A percentile compares a stretch with the other conserved stretches of the same genome.
Evolutionary conservation across 2,888 invertebrate species (phyloP).

Genomic region (Oconnorella tubifera): DNA sequence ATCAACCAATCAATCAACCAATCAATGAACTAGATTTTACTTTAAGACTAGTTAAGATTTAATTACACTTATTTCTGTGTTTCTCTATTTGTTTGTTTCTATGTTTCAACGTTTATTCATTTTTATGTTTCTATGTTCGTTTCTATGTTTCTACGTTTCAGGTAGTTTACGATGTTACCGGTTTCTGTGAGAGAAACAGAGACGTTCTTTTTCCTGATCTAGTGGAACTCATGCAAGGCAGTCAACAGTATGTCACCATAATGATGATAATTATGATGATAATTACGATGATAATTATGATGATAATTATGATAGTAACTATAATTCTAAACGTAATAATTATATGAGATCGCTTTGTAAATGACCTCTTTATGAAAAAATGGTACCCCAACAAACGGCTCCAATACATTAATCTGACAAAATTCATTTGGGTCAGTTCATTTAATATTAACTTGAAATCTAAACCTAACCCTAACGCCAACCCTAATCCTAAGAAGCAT

Average conservation of each 20-base stretch:
- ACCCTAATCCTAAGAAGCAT: background rate
- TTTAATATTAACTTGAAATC: too few relatives aligned
- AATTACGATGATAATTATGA: background rate
- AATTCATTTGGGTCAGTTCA: too few relatives aligned
- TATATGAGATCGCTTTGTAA: background rate
- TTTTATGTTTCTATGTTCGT: too few relatives aligned
- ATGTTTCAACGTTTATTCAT: too few relatives aligned
- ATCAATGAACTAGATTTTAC: too few relatives aligned
- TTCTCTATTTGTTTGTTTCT: too few relatives aligned
- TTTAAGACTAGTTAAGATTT: too few relatives aligned
- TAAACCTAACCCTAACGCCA: background rate
- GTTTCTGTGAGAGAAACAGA: constrained; percentile 68
- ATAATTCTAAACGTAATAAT: background rate
- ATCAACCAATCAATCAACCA: too few relatives aligned
- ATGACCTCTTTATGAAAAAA: background rate
- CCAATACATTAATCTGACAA: background rate
- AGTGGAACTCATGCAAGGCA: constrained; percentile 66
- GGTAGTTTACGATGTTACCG: constrained; percentile 63
- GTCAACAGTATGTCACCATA: constrained; percentile 62
- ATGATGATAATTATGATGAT: too few relatives aligned
- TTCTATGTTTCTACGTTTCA: too few relatives aligned
- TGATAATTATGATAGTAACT: too few relatives aligned
- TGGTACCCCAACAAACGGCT: background rate
- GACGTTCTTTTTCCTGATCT: constrained; percentile 67
- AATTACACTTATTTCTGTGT: too few relatives aligned